Evolutionary conservation across 1,140 invertebrate species (phyloP).

Genomic region (Euura lappo): DNA sequence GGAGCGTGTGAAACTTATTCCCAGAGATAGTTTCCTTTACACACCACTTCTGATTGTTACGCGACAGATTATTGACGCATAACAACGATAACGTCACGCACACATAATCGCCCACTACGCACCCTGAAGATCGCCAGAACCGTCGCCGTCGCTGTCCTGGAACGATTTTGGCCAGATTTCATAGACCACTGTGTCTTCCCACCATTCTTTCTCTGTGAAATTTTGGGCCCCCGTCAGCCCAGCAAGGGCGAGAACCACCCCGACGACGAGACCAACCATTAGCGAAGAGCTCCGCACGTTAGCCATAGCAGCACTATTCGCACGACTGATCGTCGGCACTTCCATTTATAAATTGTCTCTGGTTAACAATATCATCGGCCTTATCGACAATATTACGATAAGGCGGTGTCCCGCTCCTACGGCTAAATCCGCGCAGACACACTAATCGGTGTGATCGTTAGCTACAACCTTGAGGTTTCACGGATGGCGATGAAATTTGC

Average conservation of each 20-base stretch:
- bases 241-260: not conserved
- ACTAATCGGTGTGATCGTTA: too few relatives aligned
- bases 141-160: conserved; percentile 75
- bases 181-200: conserved; percentile 74
- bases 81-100: too few relatives aligned
- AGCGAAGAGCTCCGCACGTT: not conserved
- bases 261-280: not conserved
- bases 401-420: not conserved
- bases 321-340: not conserved
- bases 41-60: too few relatives aligned
- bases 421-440: not conserved
- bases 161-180: conserved; percentile 79
- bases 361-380: conserved; percentile 5
- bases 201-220: conserved; percentile 68
- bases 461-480: too few relatives aligned
- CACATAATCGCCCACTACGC: conserved; percentile 11
- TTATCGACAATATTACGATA: conserved; percentile 9
- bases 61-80: too few relatives aligned
- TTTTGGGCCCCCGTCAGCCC: not conserved
- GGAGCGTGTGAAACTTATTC: too few relatives aligned
- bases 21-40: too few relatives aligned
- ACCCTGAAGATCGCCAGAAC: conserved; percentile 77
- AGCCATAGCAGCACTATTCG: not conserved
- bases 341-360: not conserved
- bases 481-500: too few relatives aligned